A percentile compares a stretch with the other conserved stretches of the same genome.
Conservation (phyloP, 2,797 vertebrate species). For the Alectoris magna region DNA sequence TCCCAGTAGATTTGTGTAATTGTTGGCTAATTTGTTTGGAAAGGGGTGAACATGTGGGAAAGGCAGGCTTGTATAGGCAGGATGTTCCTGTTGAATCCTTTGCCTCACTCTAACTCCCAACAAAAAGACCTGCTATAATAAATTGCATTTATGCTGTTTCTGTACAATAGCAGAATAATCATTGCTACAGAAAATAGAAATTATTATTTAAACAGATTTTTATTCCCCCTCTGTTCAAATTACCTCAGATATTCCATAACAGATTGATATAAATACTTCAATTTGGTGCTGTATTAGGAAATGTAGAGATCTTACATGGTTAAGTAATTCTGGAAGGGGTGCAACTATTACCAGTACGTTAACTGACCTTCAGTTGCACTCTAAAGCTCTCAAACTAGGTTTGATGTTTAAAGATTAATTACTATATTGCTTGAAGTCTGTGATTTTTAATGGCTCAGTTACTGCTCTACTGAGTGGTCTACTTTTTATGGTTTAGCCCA, state of each 20-base stretch:
- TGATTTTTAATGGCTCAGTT: neutral
- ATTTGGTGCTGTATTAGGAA: neutral
- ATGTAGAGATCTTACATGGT: neutral
- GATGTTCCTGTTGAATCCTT: neutral
- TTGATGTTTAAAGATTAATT: neutral
- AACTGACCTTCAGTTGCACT: neutral
- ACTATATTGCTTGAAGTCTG: neutral
- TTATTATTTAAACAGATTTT: neutral
- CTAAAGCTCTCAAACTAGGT: neutral
- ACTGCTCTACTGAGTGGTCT: neutral
- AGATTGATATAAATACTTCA: neutral
- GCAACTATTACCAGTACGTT: neutral
- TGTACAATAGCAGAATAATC: neutral
- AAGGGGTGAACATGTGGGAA: neutral
- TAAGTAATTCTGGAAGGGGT: neutral
- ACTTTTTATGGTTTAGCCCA: neutral
- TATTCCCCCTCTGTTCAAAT: neutral
- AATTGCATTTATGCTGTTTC: neutral
- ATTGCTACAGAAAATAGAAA: neutral
- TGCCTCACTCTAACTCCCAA: neutral
- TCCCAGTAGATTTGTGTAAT: neutral
- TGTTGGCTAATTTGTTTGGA: neutral
- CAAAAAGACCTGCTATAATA: neutral
- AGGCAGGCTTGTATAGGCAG: neutral
- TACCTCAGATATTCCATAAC: neutral